Percentiles rank a stretch among this genome's conserved stretches.
Conservation (phyloP, 2,888 invertebrate genomes). For the Drosophila meridionalis region DNA sequence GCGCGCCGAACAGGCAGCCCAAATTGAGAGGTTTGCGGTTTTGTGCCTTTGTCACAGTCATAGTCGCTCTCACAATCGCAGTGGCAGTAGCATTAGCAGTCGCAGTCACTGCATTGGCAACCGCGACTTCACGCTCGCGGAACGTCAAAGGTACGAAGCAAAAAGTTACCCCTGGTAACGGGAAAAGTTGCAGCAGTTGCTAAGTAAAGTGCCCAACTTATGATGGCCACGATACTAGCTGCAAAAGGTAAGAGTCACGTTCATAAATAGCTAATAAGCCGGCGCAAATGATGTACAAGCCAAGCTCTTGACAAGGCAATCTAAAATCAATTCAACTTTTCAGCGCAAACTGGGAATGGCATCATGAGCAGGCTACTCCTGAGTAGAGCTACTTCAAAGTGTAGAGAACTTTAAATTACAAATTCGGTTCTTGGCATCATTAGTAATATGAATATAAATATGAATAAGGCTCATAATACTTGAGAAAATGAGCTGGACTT, state of each 20-base stretch:
- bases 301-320: neutral
- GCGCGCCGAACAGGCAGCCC: slow-evolving; percentile 17
- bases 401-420: neutral
- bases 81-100: neutral
- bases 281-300: neutral
- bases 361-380: neutral
- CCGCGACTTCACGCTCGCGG: slow-evolving; percentile 2
- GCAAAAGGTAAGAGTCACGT: slow-evolving; percentile 45
- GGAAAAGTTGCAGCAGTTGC: slow-evolving; percentile 32
- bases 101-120: neutral
- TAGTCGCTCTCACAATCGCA: neutral
- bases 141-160: neutral
- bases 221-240: slow-evolving; percentile 27
- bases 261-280: slow-evolving; percentile 24
- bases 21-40: slow-evolving; percentile 42
- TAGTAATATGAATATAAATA: neutral
- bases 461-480: neutral
- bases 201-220: slow-evolving; percentile 36
- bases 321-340: slow-evolving; percentile 21
- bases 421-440: too few species aligned
- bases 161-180: slow-evolving; percentile 8
- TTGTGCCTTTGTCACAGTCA: slow-evolving; percentile 13
- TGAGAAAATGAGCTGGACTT: neutral
- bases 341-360: neutral
- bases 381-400: neutral